Evolutionary conservation across 2,888 invertebrate genomes (phyloP), one percentile per base, ranked within the genome.

Genomic region (Adela reaumurella): DNA sequence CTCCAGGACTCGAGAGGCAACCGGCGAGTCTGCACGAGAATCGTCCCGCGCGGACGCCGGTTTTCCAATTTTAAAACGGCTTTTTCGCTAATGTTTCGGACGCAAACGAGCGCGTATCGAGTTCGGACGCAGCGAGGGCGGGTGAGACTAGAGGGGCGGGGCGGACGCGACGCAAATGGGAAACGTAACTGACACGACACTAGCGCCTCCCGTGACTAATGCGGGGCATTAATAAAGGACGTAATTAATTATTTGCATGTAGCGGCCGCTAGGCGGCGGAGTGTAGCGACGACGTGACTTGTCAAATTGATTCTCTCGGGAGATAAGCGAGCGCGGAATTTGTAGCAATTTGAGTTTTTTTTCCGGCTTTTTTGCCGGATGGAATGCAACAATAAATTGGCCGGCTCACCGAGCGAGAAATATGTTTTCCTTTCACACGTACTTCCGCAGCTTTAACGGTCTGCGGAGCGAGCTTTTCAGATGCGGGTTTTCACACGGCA

Each of bases 161-260:
- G 24, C 24, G 24, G 35, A 35, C 35, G 35, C 11, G 35, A 35
- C 35, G 35, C 35, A 35, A 35, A 35, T 35, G 35, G 35, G 35
- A 35, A 14, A 8, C 11, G 35, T 35, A 35, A 35, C 35, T 35
- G 35, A 35, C 35, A 35, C 35, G 35, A 35, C 35, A 35, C 35
- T 35, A 35, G 62, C 62, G 61, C 64, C 29, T 59, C 62, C 62
- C 55, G 65, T 77, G 70, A 79, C 74, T 74, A 78, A 80, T 79
- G 76, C 63, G 65, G 55, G 58, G 60, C 76, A 80, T 80, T 80
- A 72, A 79, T 78, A 78, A 71, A 70, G 70, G 67, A 58, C 57
- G 70, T 78, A 77, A 80, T 79, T 79, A 79, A 80, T 79, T 74
- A 76, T 77, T 74, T 66, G 74, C 76, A 74, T 77, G 76, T 74